These are phyloP conservation scores for Thecocarcelia acutangulata DNA, from an alignment of 2,888 invertebrate genomes.

Conservation along the genomic window DNA sequence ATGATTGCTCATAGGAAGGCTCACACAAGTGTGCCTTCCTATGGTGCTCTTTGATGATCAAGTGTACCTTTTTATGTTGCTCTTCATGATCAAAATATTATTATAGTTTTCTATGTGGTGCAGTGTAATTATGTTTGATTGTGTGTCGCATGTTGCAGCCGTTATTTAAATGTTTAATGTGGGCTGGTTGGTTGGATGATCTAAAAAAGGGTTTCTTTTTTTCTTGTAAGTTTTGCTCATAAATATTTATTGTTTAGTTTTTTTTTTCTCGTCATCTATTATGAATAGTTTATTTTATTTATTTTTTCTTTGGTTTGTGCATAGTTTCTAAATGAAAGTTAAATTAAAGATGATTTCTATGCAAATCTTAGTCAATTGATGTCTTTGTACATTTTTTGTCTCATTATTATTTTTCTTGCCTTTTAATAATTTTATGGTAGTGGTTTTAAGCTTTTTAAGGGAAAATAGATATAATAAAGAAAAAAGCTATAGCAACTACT, in stretches of 20 bases:
- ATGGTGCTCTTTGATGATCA: too few relatives aligned
- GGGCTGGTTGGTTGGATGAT: constrained; percentile 31
- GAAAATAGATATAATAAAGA: not conserved
- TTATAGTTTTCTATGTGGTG: too few relatives aligned
- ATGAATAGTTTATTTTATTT: constrained; percentile 15
- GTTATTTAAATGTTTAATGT: constrained; percentile 51
- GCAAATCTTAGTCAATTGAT: constrained; percentile 67
- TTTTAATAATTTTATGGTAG: constrained; percentile 65
- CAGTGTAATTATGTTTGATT: not conserved
- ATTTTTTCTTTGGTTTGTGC: not conserved
- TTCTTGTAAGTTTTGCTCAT: not conserved
- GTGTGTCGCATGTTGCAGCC: not conserved
- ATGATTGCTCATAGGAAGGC: too few relatives aligned
- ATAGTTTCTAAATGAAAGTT: constrained; percentile 57
- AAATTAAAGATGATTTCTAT: constrained; percentile 65
- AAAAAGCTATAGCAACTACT: constrained; percentile 18
- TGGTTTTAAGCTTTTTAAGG: constrained; percentile 53
- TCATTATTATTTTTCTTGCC: constrained; percentile 31
- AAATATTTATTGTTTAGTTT: constrained; percentile 36
- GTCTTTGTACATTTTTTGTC: constrained; percentile 38
- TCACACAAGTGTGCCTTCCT: too few relatives aligned
- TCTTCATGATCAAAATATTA: too few relatives aligned
- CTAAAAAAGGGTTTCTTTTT: constrained; percentile 44
- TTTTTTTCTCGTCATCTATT: not conserved
- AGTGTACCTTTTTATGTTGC: too few relatives aligned